Evolutionary conservation across 2,888 invertebrate species (phyloP), one percentile per base, ranked within the genome.

Genomic region (Tanytarsus gracilentus): DNA sequence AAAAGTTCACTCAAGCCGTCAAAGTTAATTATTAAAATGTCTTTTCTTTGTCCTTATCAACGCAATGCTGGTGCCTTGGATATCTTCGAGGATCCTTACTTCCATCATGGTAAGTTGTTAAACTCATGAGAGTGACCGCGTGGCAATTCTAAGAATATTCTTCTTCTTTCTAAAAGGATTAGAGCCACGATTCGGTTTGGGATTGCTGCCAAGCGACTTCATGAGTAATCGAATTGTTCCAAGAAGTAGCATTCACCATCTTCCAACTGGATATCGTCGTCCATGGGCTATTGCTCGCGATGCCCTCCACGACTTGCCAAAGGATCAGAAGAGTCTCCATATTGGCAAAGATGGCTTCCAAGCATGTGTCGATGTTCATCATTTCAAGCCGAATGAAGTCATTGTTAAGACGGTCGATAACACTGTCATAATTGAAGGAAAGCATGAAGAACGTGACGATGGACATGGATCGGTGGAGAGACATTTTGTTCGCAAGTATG

Each of bases 331-430:
- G 26, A 25, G 26, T 3, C 16, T 26, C 14, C 55, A 39, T 16
- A 26, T 55, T n/a, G 55, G 55, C n/a, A 26, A 39, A 11, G 55
- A 55, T 39, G 55, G 55, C 14, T 55, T 84, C 64, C 83, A 84
- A 68, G 83, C 85, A 8, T 81, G 79, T 66, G 73, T 88, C 66
- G 88, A 89, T 68, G 86, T 89, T 0, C 81, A 84, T 67, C 85
- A 88, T 66, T 90, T 88, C 67, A 75, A 78, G n/a, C 88, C 89
- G 0, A 81, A 83, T 14, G 89, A 90, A 71, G 82, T 91, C 33
- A 77, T 79, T 8, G 88, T 90, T 18, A 88, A 87, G 71, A 86
- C 86, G 0, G 77, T 84, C 0, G 88, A 86, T 6, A 81, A 83
- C 64, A 79, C 78, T 60, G 79, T 90, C 21, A 78, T 83, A 55